Evolutionary conservation across 2,113 vertebrate genomes (phyloP).

Genomic region (Halcyon senegalensis): DNA sequence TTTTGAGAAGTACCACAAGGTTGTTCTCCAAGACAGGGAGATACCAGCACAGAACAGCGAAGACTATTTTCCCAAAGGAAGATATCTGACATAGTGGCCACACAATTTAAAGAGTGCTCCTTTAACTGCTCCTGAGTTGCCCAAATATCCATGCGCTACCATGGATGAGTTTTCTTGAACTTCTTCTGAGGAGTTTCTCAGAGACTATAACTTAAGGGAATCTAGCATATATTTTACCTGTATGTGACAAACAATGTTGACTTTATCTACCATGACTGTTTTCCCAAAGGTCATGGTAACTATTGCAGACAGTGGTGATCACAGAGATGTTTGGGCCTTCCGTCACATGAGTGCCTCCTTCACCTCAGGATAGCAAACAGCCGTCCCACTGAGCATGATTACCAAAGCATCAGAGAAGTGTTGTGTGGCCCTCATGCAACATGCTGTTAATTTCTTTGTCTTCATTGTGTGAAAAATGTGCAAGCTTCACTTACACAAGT

Average conservation of each 20-base stretch:
- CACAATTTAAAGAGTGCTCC: not conserved
- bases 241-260: not conserved
- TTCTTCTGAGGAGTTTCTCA: not conserved
- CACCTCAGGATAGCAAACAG: not conserved
- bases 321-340: not conserved
- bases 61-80: not conserved
- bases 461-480: not conserved
- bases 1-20: not conserved
- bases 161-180: not conserved
- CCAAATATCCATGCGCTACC: not conserved
- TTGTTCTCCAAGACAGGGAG: not conserved
- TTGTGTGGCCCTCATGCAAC: not conserved
- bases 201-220: not conserved
- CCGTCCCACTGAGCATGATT: not conserved
- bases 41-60: rapidly evolving
- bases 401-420: not conserved
- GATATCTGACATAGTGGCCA: not conserved
- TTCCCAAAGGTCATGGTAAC: not conserved
- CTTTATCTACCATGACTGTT: not conserved
- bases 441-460: not conserved
- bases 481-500: not conserved
- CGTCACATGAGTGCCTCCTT: not conserved
- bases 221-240: not conserved
- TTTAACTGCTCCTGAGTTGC: not conserved
- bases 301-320: not conserved